These are phyloP conservation scores for Phaenicophaeus curvirostris DNA, from an alignment of 2,797 vertebrate species.

Conservation along the genomic window DNA sequence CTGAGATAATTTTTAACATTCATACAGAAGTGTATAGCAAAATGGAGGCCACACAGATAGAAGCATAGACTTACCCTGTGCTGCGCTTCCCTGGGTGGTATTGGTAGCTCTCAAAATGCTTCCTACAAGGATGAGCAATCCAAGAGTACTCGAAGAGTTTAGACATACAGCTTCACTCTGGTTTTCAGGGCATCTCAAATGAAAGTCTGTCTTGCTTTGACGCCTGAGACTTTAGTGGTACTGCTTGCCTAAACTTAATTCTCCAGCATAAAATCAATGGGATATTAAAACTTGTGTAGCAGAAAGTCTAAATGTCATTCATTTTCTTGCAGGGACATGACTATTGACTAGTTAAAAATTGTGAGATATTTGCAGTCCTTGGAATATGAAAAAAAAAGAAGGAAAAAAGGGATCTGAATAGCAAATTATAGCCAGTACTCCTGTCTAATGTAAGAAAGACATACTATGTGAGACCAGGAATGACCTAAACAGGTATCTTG, in stretches of 20 bases:
- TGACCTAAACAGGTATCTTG: not conserved
- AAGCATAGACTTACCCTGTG: not conserved
- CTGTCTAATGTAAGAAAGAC: not conserved
- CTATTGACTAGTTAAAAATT: slow-evolving; percentile 14
- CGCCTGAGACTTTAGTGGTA: not conserved
- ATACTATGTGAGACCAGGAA: not conserved
- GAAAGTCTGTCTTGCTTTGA: not conserved
- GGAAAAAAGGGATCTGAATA: not conserved
- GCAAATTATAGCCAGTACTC: not conserved
- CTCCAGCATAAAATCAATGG: slow-evolving; percentile 34
- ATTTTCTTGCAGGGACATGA: slow-evolving; percentile 13
- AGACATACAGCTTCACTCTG: not conserved
- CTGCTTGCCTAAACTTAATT: slow-evolving; percentile 30
- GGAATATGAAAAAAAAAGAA: not conserved
- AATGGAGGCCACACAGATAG: not conserved
- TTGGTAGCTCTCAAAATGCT: not conserved
- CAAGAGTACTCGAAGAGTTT: not conserved
- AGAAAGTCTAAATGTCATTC: slow-evolving; percentile 27
- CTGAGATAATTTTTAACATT: not conserved
- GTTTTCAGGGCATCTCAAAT: not conserved
- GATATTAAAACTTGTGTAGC: not conserved
- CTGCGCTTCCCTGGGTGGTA: not conserved
- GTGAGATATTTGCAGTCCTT: not conserved
- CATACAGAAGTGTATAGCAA: not conserved
- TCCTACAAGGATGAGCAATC: not conserved